phyloP scores from a whole-genome alignment of 2,113 vertebrate genomes.

The Struthidea cinerea region DNA sequence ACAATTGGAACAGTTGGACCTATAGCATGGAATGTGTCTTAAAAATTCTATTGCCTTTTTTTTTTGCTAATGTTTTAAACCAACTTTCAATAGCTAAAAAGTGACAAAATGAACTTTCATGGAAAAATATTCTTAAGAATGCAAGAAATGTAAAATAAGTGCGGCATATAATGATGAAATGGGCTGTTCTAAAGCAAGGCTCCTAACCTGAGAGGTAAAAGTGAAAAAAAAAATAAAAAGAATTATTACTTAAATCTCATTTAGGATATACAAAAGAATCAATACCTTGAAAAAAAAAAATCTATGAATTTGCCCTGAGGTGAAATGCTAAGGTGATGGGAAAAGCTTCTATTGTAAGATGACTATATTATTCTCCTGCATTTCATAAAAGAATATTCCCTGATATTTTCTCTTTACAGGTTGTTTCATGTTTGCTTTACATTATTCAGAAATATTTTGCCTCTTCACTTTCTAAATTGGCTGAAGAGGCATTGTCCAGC shows the following conservation, averaged over 20 bases:
- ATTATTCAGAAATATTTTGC: neutral
- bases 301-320: slow-evolving; percentile 23
- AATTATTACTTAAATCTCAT: slow-evolving; percentile 28
- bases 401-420: neutral
- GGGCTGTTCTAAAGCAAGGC: neutral
- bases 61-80: neutral
- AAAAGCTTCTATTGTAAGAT: slow-evolving; percentile 15
- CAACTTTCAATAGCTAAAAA: neutral
- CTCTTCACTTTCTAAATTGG: neutral
- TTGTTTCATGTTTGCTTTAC: neutral
- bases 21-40: neutral
- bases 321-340: slow-evolving; percentile 28
- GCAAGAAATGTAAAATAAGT: neutral
- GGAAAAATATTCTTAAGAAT: neutral
- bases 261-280: slow-evolving; percentile 29
- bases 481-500: neutral
- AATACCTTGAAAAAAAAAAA: neutral
- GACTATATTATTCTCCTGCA: neutral
- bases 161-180: neutral
- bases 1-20: neutral
- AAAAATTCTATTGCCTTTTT: neutral
- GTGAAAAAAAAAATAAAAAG: neutral
- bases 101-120: neutral
- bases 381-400: neutral
- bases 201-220: neutral